Evolutionary conservation across 1,140 invertebrate genomes (phyloP).

Genomic region (Bombyx mori): ASM3026992v2 NC_085117.1:14534501-14535000

Average conservation of each 20-base stretch:
- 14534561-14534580: too few species aligned
- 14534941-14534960: conserved; percentile 4
- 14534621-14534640: conserved; percentile 6
- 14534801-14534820: conserved; percentile 49
- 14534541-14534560: background rate
- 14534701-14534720: conserved; percentile 45
- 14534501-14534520: too few species aligned
- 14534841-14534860: conserved; percentile 67
- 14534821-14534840: conserved; percentile 63
- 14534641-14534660: conserved; percentile 11
- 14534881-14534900: conserved; percentile 54
- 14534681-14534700: conserved; percentile 26
- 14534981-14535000: too few species aligned
- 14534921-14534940: conserved; percentile 20
- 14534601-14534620: conserved; percentile 12
- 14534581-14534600: conserved; percentile 6
- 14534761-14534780: conserved; percentile 57
- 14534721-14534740: conserved; percentile 51
- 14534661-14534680: conserved; percentile 2
- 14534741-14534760: conserved; percentile 66
- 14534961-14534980: too few species aligned
- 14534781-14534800: conserved; percentile 38
- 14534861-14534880: conserved; percentile 39
- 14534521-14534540: background rate
- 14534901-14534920: conserved; percentile 13